Evolutionary conservation across 2,113 vertebrate species (phyloP).

Genomic region (Accipiter virgatus): DNA sequence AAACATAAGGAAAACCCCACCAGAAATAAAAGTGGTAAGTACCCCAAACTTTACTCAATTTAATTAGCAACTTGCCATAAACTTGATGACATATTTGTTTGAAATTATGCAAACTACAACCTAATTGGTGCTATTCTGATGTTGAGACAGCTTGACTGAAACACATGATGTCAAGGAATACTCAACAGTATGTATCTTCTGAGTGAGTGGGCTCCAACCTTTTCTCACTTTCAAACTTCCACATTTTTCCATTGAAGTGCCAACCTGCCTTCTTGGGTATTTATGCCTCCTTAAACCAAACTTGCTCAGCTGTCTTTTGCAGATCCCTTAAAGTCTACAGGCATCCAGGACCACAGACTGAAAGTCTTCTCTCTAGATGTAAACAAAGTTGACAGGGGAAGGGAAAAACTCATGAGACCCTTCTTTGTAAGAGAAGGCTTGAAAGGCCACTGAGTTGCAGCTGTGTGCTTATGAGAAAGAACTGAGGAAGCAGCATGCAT

Average conservation of each 20-base stretch:
- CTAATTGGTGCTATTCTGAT: background rate
- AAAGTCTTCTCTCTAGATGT: background rate
- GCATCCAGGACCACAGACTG: background rate
- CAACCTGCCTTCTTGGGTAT: background rate
- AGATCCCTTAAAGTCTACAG: background rate
- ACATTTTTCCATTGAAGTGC: background rate
- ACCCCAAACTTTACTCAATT: background rate
- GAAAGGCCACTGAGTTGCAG: background rate
- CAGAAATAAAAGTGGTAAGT: background rate
- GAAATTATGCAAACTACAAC: background rate
- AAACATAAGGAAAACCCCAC: background rate
- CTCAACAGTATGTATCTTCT: too few species aligned
- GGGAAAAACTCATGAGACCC: background rate
- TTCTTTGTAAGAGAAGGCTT: background rate
- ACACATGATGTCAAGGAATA: too few species aligned
- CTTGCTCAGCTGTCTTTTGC: background rate
- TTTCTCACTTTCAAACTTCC: too few species aligned
- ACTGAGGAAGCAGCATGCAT: background rate
- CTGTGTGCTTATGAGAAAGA: background rate
- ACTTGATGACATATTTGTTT: background rate
- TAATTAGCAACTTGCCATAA: background rate
- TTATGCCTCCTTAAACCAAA: background rate
- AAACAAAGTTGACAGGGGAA: background rate
- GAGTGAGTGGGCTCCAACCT: too few species aligned
- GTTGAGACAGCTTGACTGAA: too few species aligned